These are phyloP conservation scores for Maconellicoccus hirsutus DNA, from an alignment of 1,140 invertebrate genomes.

Conservation along the genomic window DNA sequence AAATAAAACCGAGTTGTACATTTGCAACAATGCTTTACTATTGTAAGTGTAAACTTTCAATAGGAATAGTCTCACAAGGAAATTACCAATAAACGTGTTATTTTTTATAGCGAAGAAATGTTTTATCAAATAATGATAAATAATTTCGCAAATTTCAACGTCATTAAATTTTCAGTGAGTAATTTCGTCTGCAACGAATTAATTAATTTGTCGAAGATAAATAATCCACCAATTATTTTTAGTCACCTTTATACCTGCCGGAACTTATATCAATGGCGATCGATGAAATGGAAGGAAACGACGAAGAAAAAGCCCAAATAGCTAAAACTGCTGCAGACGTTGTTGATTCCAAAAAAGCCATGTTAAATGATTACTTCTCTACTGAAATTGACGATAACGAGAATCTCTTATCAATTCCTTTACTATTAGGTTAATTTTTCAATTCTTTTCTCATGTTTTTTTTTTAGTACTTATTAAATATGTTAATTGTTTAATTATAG, in stretches of 20 bases:
- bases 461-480: neutral
- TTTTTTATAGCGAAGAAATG: constrained; percentile 63
- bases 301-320: constrained; percentile 63
- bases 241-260: constrained; percentile 47
- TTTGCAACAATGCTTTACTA: constrained; percentile 50
- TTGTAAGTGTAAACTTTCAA: constrained; percentile 33
- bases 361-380: constrained; percentile 88
- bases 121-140: constrained; percentile 86
- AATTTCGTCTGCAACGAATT: neutral
- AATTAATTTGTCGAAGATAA: neutral
- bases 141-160: constrained; percentile 83
- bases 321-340: constrained; percentile 54
- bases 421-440: constrained; percentile 48
- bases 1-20: constrained; percentile 72
- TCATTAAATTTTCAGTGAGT: constrained; percentile 59
- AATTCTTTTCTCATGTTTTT: neutral
- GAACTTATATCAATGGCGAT: constrained; percentile 64
- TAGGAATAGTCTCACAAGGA: neutral
- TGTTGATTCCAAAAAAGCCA: constrained; percentile 57
- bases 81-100: constrained; percentile 26
- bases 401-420: constrained; percentile 52
- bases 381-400: constrained; percentile 61
- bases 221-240: constrained; percentile 17
- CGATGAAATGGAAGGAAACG: constrained; percentile 52
- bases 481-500: constrained; percentile 40